Percentiles rank a stretch among this genome's conserved stretches.
Conservation (phyloP, 2,888 invertebrate species). For the Synergus umbraculus region DNA sequence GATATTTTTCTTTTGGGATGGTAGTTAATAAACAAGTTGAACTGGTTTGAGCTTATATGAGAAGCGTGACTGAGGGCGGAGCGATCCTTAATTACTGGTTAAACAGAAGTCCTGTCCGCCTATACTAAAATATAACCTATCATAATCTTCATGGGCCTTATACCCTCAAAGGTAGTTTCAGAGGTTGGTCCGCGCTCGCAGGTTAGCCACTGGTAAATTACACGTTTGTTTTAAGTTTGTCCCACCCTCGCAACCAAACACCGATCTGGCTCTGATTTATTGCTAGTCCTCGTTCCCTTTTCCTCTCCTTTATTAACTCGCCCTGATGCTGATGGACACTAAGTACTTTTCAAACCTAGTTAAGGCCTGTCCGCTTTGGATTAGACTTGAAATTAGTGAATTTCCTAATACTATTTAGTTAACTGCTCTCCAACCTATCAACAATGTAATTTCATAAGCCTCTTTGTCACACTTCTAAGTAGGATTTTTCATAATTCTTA, state of each 20-base stretch:
- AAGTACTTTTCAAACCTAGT: background rate
- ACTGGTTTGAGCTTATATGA: slow-evolving; percentile 50
- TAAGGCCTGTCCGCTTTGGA: background rate
- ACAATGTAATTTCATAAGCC: background rate
- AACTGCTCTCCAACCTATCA: background rate
- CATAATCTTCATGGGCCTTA: slow-evolving; percentile 66
- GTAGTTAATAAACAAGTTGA: slow-evolving; percentile 30
- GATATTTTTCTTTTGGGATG: background rate
- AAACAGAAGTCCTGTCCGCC: slow-evolving; percentile 76
- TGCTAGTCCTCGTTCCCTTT: slow-evolving; percentile 49
- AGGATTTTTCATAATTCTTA: background rate
- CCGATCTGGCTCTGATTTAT: slow-evolving; percentile 66
- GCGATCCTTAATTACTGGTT: slow-evolving; percentile 74
- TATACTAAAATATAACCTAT: slow-evolving; percentile 74
- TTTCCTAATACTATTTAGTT: background rate
- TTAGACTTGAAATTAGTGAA: slow-evolving; percentile 5
- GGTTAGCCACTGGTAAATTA: slow-evolving; percentile 75
- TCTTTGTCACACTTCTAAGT: background rate
- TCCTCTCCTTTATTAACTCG: background rate
- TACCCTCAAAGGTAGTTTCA: slow-evolving; percentile 55
- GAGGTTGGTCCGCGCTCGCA: slow-evolving; percentile 60
- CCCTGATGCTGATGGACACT: background rate
- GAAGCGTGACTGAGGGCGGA: slow-evolving; percentile 73
- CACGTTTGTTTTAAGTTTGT: slow-evolving; percentile 71
- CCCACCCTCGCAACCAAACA: slow-evolving; percentile 58